Conservation (phyloP, 2,797 vertebrate genomes). For the Threskiornis aethiopicus region DNA sequence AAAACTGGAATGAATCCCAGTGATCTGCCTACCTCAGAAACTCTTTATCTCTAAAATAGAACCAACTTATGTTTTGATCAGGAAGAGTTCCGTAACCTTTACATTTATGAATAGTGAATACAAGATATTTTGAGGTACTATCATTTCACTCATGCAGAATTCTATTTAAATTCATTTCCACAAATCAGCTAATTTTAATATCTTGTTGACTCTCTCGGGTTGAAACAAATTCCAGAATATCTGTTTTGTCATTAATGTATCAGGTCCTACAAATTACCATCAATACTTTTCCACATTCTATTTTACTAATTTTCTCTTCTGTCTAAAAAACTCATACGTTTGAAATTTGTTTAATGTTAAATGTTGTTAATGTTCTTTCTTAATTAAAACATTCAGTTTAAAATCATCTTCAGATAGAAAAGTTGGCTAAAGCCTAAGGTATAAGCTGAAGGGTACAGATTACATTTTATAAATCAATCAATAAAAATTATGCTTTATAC, state of each 20-base stretch:
- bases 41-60: background rate
- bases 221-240: background rate
- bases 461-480: background rate
- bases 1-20: background rate
- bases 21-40: background rate
- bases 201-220: background rate
- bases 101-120: background rate
- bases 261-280: background rate
- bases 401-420: background rate
- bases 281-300: background rate
- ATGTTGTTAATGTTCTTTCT: background rate
- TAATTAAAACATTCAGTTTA: background rate
- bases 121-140: background rate
- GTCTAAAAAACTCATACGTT: background rate
- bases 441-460: background rate
- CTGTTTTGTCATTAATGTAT: background rate
- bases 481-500: background rate
- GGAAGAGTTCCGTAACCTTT: background rate
- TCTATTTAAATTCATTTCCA: background rate
- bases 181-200: background rate
- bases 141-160: background rate
- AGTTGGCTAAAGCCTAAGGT: background rate
- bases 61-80: background rate
- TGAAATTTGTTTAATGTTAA: background rate
- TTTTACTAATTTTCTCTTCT: background rate